These are phyloP conservation scores for Distichodus sexfasciatus DNA, from an alignment of 2,797 vertebrate species.

Conservation along the genomic window DNA sequence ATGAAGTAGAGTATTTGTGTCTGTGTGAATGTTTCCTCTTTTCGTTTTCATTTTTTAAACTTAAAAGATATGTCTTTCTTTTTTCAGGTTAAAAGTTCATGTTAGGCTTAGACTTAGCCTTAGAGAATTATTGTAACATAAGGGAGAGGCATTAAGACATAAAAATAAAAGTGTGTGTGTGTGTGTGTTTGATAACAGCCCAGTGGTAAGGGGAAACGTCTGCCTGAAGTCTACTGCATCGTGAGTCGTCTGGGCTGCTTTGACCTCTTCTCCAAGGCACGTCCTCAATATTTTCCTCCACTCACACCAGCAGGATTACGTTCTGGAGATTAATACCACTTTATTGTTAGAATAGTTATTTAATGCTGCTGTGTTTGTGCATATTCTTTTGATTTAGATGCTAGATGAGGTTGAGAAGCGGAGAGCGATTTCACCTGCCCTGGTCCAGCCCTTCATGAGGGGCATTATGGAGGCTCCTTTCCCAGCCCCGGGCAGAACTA, in stretches of 20 bases:
- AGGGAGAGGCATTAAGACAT: too few species aligned
- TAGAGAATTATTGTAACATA: too few species aligned
- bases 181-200: slow-evolving; percentile 63
- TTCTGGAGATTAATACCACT: neutral
- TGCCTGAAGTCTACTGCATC: slow-evolving; percentile 98
- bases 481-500: slow-evolving; percentile 91
- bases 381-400: slow-evolving; percentile 74
- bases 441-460: slow-evolving; percentile 98
- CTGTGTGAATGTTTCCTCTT: too few species aligned
- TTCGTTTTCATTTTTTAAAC: too few species aligned
- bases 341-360: too few species aligned
- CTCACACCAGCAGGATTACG: neutral
- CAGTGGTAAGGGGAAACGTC: slow-evolving; percentile 90
- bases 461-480: slow-evolving; percentile 98
- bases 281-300: neutral
- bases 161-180: slow-evolving; percentile 16
- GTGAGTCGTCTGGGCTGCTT: slow-evolving; percentile 98
- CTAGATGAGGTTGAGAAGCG: slow-evolving; percentile 97
- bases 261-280: slow-evolving; percentile 97
- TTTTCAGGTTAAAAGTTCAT: too few species aligned
- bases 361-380: neutral
- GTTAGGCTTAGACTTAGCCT: too few species aligned
- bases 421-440: slow-evolving; percentile 90
- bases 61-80: too few species aligned
- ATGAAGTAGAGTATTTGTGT: slow-evolving; percentile 9